phyloP scores from a whole-genome alignment of 2,113 vertebrate genomes.

The Xiphophorus couchianus region DNA sequence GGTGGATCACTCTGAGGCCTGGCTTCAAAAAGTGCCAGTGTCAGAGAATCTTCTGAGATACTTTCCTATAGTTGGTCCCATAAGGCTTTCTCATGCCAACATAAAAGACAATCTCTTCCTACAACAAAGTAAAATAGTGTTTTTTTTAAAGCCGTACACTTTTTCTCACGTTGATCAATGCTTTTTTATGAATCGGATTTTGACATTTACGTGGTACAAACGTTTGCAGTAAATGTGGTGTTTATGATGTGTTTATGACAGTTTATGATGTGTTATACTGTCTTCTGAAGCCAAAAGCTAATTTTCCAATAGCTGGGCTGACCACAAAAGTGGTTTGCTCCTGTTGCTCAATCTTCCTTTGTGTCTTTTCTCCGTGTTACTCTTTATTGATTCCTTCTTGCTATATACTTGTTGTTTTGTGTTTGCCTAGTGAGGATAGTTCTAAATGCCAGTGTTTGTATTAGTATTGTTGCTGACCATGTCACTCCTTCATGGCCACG shows the following conservation, averaged over 20 bases:
- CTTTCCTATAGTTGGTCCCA: too few species aligned
- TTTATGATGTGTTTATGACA: constrained; percentile 36
- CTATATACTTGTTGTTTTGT: neutral
- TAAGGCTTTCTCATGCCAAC: too few species aligned
- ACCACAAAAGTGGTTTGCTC: constrained; percentile 12
- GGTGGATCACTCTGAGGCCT: too few species aligned
- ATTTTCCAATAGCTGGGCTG: neutral
- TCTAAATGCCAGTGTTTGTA: neutral
- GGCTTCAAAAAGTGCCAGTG: too few species aligned
- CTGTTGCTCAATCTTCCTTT: neutral
- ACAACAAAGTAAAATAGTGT: too few species aligned
- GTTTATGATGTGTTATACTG: constrained; percentile 24
- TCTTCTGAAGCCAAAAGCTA: constrained; percentile 12
- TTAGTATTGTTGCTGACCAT: neutral
- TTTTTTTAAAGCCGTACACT: neutral
- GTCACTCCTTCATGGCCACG: too few species aligned
- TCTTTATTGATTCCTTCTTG: neutral
- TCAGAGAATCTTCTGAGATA: too few species aligned
- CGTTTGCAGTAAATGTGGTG: neutral
- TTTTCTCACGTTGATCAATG: neutral
- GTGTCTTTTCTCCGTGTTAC: neutral
- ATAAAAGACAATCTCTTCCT: too few species aligned
- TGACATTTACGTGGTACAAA: neutral
- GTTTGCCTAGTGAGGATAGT: neutral
- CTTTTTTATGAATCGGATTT: neutral